Evolutionary conservation across 35 echinoderm and acorn worm species (phyloP).

Genomic region (Lytechinus variegatus): DNA sequence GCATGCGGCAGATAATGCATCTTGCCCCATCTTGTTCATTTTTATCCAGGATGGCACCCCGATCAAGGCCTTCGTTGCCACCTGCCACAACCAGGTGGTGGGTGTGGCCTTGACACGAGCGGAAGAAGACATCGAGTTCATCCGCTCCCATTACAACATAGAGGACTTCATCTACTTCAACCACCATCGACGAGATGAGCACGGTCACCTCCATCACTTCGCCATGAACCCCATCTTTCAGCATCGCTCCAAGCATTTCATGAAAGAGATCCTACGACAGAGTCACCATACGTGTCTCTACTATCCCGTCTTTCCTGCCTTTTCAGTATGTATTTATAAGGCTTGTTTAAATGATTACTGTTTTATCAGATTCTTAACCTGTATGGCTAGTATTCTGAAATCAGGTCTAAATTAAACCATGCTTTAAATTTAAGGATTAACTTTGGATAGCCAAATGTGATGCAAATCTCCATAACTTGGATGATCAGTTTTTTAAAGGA

Average conservation of each 20-base stretch:
- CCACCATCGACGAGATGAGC: slow-evolving; percentile 95
- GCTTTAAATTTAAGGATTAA: too few relatives aligned
- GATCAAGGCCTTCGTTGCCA: slow-evolving; percentile 86
- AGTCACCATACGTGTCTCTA: slow-evolving; percentile 88
- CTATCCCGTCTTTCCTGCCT: slow-evolving; percentile 83
- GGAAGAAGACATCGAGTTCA: slow-evolving; percentile 97
- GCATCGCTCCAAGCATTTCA: slow-evolving; percentile 87
- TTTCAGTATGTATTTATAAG: neutral
- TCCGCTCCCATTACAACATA: slow-evolving; percentile 98
- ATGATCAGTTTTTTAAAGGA: too few relatives aligned
- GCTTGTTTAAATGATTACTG: too few relatives aligned
- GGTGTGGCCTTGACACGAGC: slow-evolving; percentile 81
- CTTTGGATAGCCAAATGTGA: too few relatives aligned
- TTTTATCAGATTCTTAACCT: too few relatives aligned
- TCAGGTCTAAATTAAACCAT: too few relatives aligned
- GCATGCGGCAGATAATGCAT: too few relatives aligned
- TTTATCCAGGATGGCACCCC: slow-evolving; percentile 76
- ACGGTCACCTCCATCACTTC: slow-evolving; percentile 97
- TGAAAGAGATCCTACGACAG: slow-evolving; percentile 86
- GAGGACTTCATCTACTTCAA: slow-evolving; percentile 99
- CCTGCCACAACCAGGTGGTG: slow-evolving; percentile 84
- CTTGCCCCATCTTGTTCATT: too few relatives aligned
- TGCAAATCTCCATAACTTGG: too few relatives aligned
- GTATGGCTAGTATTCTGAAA: too few relatives aligned
- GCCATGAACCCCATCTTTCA: slow-evolving; percentile 94